phyloP scores from a whole-genome alignment of 2,888 invertebrate species.

The Rhogogaster chlorosoma region DNA sequence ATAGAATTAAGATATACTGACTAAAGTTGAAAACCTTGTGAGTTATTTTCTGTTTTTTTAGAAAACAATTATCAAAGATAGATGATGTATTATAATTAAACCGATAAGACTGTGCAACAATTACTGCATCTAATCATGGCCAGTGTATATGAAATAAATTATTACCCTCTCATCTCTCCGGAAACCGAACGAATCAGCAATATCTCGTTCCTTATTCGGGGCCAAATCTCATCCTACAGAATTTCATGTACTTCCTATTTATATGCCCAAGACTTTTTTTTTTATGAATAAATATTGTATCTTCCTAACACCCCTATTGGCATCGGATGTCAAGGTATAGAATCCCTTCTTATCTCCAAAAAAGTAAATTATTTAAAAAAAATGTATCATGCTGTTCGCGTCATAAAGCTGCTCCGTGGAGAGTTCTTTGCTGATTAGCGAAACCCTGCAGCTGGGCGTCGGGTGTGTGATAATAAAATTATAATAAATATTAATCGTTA shows the following conservation, averaged over 20 bases:
- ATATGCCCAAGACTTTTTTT: background rate
- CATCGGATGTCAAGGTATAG: background rate
- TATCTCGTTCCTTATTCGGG: background rate
- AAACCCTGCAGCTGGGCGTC: background rate
- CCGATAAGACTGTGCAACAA: background rate
- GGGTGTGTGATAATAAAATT: background rate
- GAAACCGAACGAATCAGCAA: background rate
- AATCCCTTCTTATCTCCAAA: background rate
- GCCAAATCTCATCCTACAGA: background rate
- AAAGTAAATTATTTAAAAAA: background rate
- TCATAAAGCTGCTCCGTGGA: background rate
- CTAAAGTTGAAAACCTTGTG: background rate
- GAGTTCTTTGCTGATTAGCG: background rate
- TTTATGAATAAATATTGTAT: background rate
- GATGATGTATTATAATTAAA: background rate
- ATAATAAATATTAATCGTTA: background rate
- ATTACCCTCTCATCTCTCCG: background rate
- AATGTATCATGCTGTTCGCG: background rate
- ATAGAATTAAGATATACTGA: background rate
- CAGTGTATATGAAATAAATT: background rate
- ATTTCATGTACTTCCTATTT: background rate
- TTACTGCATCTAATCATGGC: background rate
- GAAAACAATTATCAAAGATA: background rate
- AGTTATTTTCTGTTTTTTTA: background rate
- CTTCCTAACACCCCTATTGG: background rate